Base-by-base conservation (phyloP, 2,888 invertebrate species). In the Tetrapedia diversipes region DNA sequence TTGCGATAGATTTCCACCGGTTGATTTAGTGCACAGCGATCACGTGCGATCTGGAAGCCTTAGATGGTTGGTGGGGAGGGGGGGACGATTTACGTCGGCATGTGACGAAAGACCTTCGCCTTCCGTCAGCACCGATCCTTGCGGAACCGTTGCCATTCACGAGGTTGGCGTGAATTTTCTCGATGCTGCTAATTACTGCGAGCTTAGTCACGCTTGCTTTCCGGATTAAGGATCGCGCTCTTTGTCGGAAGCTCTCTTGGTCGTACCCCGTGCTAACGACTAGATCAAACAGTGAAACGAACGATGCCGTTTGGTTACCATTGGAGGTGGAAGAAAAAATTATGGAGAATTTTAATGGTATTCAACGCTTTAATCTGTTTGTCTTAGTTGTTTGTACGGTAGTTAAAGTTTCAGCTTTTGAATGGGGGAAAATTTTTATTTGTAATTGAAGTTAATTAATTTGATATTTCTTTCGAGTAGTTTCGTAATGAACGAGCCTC, bases 21-120 rank as follows among this genome's bases (percentile, higher is more conserved):
- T 8, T 53, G 77, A 65, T 69, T 64, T 61, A 65, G 43, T 2
- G 53, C 37, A 22, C 27, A n/a, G 16, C 53, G 56, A 61, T 54
- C 39, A 41, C 29, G 39, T 22, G 27, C 53, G 45, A 64, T 54
- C 54, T n/a, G n/a, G n/a, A n/a, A n/a, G n/a, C n/a, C n/a, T n/a
- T n/a, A 4, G 6, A 14, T n/a, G 6, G 4, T 14, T 2, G n/a
- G 27, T 14, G 10, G 45, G 10, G 37, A 6, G 27, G 16, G 14
- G 27, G 39, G 11, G 37, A 54, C 27, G 68, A 77, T 77, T 77
- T 77, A 70, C 49, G 57, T 47, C 27, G 29, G 37, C 56, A 43
- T 32, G 54, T 39, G 64, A 51, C 61, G 24, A 65, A 65, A 65
- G 70, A 56, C 77, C 69, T 77, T 77, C 65, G 69, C 32, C 43